phyloP scores from a whole-genome alignment of 2,113 vertebrate species.

The Pithys albifrons region DNA sequence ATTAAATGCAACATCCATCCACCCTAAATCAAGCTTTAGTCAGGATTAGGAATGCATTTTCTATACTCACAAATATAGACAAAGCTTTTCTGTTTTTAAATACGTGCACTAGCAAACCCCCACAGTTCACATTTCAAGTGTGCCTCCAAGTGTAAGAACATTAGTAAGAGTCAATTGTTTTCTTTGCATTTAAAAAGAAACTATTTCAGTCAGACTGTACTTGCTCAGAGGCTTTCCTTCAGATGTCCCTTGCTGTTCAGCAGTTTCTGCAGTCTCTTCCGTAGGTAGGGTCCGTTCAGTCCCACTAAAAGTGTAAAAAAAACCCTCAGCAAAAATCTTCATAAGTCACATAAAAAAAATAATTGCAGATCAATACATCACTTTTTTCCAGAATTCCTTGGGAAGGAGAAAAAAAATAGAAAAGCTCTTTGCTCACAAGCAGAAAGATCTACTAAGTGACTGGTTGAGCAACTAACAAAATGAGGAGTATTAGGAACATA shows the following conservation, averaged over 20 bases:
- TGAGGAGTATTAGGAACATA: neutral
- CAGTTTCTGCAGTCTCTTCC: constrained; percentile 69
- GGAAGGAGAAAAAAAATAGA: neutral
- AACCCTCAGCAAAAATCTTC: neutral
- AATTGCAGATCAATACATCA: neutral
- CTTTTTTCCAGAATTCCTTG: neutral
- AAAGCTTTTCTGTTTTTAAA: neutral
- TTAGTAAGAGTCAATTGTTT: neutral
- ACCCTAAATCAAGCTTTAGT: neutral
- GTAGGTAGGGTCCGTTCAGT: constrained; percentile 58
- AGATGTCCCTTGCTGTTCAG: constrained; percentile 46
- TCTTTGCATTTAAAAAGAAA: neutral
- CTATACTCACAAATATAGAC: neutral
- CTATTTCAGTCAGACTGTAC: constrained; percentile 68
- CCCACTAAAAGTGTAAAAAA: constrained; percentile 69
- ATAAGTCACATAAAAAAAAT: neutral
- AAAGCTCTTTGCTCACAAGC: neutral
- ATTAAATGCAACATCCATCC: neutral
- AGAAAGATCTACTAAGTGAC: neutral
- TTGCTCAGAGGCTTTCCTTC: constrained; percentile 73
- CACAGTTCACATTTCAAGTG: neutral
- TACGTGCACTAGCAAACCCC: neutral
- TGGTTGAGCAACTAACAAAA: neutral
- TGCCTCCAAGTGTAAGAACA: neutral
- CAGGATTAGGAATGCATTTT: neutral